A percentile compares a stretch with the other conserved stretches of the same genome.
phyloP scores from a whole-genome alignment of 1,140 invertebrate genomes.

The Lordiphosa stackelbergi region DNA sequence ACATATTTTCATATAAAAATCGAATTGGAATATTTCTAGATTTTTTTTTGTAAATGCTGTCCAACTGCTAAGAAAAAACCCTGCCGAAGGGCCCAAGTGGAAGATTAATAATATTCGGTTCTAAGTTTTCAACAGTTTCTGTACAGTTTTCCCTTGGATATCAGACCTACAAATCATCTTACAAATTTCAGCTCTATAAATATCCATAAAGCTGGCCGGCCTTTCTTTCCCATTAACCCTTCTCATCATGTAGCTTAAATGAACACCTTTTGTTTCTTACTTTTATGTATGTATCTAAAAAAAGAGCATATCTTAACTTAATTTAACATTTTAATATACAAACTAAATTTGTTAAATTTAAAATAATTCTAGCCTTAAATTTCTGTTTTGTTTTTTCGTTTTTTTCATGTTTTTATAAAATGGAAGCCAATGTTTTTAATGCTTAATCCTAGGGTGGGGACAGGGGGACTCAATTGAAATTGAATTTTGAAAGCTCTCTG shows the following conservation, averaged over 20 bases:
- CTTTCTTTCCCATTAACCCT: no score
- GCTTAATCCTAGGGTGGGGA: conserved; percentile 20
- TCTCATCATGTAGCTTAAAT: conserved; percentile 36
- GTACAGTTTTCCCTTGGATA: no score
- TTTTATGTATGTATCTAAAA: conserved; percentile 10
- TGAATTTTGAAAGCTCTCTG: conserved; percentile 56
- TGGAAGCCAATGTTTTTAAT: conserved; percentile 71
- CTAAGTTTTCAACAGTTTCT: no score
- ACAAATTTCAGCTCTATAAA: no score
- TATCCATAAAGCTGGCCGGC: no score
- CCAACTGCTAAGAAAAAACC: no score
- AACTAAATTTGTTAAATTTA: conserved; percentile 35
- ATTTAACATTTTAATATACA: conserved; percentile 25
- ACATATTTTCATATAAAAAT: no score
- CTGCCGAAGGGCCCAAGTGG: no score
- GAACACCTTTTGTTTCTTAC: conserved; percentile 52
- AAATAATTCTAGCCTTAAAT: conserved; percentile 12
- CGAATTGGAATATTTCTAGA: no score
- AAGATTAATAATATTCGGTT: no score
- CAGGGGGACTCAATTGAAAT: conserved; percentile 38
- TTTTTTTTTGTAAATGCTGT: no score
- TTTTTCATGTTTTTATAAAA: conserved; percentile 45
- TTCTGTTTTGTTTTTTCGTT: conserved; percentile 14
- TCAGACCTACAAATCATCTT: no score
- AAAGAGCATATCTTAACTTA: conserved; percentile 2